phyloP scores from a whole-genome alignment of 2,797 vertebrate genomes.

The Liparis tanakae region DNA sequence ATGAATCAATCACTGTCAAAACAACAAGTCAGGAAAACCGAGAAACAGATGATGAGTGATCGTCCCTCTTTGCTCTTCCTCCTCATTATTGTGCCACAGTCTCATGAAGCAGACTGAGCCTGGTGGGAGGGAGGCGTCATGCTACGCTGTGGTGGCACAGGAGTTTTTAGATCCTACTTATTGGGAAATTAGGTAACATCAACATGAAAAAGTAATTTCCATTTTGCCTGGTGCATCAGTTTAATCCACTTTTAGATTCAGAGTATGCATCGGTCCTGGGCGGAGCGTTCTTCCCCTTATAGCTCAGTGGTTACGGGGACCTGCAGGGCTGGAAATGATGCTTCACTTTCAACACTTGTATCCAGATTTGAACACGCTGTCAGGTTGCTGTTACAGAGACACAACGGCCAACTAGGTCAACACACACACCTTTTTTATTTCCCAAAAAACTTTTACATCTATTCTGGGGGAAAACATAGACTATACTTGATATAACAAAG shows the following conservation, averaged over 20 bases:
- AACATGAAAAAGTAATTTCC: conserved; percentile 10
- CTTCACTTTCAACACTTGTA: conserved; percentile 15
- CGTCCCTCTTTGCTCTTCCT: conserved; percentile 35
- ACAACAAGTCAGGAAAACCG: conserved; percentile 60
- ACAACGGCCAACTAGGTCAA: neutral
- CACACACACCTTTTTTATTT: neutral
- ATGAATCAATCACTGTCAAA: conserved; percentile 36
- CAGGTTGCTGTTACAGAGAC: neutral
- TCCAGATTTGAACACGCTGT: neutral
- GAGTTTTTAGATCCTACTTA: conserved; percentile 41
- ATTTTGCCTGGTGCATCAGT: neutral
- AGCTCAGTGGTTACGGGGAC: conserved; percentile 29
- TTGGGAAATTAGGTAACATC: conserved; percentile 1
- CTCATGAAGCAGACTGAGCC: conserved; percentile 23
- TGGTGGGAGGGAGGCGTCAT: conserved; percentile 56
- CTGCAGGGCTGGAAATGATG: neutral
- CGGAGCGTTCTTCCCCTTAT: neutral
- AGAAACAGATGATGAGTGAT: conserved; percentile 31
- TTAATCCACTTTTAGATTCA: neutral
- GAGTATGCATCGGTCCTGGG: neutral
- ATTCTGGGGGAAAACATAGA: neutral
- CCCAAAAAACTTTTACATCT: neutral
- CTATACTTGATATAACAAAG: neutral
- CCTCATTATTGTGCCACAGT: conserved; percentile 20
- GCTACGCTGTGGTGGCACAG: conserved; percentile 14